phyloP scores from a whole-genome alignment of 2,797 vertebrate genomes.

The Takifugu rubripes region DNA sequence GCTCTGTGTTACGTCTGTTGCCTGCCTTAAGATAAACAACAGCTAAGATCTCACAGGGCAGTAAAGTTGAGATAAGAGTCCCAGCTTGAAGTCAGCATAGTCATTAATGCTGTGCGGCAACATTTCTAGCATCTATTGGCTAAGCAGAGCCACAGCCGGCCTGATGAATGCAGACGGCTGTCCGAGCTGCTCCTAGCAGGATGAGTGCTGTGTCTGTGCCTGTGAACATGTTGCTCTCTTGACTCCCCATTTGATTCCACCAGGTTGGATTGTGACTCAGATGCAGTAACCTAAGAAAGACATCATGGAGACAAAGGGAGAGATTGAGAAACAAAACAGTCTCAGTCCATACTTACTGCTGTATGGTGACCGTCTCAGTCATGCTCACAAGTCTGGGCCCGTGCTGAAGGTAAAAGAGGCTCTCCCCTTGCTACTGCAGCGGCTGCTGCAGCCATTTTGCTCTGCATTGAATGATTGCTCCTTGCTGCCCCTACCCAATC shows the following conservation, averaged over 20 bases:
- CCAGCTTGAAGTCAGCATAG: constrained; percentile 24
- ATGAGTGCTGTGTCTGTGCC: constrained; percentile 69
- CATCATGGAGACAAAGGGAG: constrained; percentile 65
- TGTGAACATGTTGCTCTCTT: constrained; percentile 78
- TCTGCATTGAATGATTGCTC: constrained; percentile 72
- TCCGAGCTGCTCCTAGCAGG: constrained; percentile 32
- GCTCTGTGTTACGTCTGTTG: constrained; percentile 17
- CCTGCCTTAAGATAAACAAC: constrained; percentile 23
- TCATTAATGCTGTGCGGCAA: constrained; percentile 22
- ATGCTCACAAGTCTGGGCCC: constrained; percentile 74
- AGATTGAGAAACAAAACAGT: constrained; percentile 72
- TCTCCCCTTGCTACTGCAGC: constrained; percentile 60
- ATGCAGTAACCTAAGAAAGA: constrained; percentile 72
- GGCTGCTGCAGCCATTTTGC: constrained; percentile 66
- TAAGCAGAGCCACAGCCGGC: constrained; percentile 23
- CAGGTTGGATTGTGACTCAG: constrained; percentile 82
- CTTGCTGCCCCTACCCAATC: constrained; percentile 55
- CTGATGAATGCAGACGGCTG: constrained; percentile 32
- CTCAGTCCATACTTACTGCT: constrained; percentile 71
- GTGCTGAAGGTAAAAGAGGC: constrained; percentile 81
- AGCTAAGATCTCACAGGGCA: constrained; percentile 13
- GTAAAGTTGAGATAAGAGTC: constrained; percentile 9
- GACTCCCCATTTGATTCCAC: constrained; percentile 82
- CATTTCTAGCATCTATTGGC: constrained; percentile 10
- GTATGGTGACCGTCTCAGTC: constrained; percentile 71